Base-by-base conservation (phyloP, 1,140 invertebrate genomes). In the Hirudo medicinalis region DNA sequence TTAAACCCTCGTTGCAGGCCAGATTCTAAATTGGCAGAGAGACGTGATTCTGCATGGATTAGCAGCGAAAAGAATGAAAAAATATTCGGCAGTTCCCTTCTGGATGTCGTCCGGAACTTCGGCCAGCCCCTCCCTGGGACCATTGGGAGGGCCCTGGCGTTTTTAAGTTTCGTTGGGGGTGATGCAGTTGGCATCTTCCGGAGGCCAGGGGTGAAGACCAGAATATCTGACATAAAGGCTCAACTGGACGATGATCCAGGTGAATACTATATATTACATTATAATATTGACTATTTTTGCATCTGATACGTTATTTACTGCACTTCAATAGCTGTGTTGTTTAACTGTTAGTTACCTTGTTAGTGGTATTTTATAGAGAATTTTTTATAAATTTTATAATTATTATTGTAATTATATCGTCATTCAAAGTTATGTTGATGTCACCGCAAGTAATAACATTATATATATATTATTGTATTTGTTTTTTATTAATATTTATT, bases 131-230 rank as follows among this genome's bases (percentile, higher is more conserved):
- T 97, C 72, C 92, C 93, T 6, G 87, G 89, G 77, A 89, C 89
- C 72, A 91, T 97, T 73, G 87, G 92, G 72, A 86, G 88, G 49
- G 91, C 91, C 25, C 84, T 96, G 63, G 85, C 87, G 22, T 94
- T 91, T 88, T 81, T 96, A 0, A 86, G 90, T 68, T 86, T 86
- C 29, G 92, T 91, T 73, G 90, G 91, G 13, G 82, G 90, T 20
- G 90, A 94, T 82, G 89, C 92, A 80, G 88, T 94, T 76, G 94
- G 93, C 13, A 87, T 97, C 57, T 97, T 97, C 82, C 85, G 93
- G 6, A 96, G 95, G 81, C 91, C 81, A 32, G 81, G 81, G 15
- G 80, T 81, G 9, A 74, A 78, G 70, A 94, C 92, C 0, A 84
- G 93, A 9, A 96, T 95, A 74, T 89, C 91, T 74, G 89, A 90